Conservation (phyloP, 2,113 vertebrate species). For the Limnothrissa miodon region DNA sequence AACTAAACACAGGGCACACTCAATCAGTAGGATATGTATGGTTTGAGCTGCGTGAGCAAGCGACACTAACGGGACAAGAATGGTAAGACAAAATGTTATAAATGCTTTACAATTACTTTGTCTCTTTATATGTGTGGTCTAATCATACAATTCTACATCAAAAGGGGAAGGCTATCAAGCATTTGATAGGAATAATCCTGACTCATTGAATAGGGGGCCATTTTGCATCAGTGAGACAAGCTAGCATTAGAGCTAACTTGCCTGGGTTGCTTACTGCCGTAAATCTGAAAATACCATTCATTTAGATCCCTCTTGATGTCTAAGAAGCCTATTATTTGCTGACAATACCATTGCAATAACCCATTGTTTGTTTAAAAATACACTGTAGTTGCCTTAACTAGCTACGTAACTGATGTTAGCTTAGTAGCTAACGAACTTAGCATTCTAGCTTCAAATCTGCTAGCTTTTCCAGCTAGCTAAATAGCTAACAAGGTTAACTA, state of each 20-base stretch:
- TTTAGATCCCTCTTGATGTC: neutral
- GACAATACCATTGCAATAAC: neutral
- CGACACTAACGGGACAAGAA: neutral
- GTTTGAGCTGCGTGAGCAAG: neutral
- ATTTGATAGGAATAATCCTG: constrained; percentile 27
- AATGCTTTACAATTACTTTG: neutral
- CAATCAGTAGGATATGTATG: constrained; percentile 1
- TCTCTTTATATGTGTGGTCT: neutral
- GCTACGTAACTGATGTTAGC: neutral
- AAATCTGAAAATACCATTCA: neutral
- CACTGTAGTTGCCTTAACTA: neutral
- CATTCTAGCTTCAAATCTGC: neutral
- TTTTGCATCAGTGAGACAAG: constrained; percentile 36
- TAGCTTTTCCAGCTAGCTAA: constrained; percentile 14
- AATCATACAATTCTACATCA: neutral
- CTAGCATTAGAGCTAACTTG: constrained; percentile 19
- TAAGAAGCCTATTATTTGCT: neutral
- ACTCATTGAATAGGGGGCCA: constrained; percentile 44
- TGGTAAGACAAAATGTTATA: neutral
- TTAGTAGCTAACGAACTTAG: neutral
- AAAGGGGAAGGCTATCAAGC: neutral
- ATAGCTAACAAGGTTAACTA: neutral
- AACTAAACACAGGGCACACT: constrained; percentile 10
- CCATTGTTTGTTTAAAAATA: neutral
- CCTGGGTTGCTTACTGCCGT: neutral